These are phyloP conservation scores for Megaustenia siamemsis DNA, from an alignment of 2,888 invertebrate species.

Conservation along the genomic window DNA sequence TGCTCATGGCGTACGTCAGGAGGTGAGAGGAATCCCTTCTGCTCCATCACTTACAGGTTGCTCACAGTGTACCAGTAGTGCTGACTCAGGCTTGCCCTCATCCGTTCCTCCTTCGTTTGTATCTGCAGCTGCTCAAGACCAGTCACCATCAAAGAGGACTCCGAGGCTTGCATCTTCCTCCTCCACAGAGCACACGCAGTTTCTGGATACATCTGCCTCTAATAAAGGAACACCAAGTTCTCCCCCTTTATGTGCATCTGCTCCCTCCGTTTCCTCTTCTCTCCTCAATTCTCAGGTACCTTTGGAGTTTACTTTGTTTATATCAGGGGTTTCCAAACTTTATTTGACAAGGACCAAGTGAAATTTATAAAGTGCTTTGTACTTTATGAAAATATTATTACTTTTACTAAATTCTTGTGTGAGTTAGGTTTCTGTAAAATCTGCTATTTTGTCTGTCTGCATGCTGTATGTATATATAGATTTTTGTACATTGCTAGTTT, in stretches of 20 bases:
- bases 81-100: conserved; percentile 38
- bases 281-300: conserved; percentile 47
- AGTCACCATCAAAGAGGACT: not conserved
- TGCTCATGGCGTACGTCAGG: conserved; percentile 66
- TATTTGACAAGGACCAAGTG: too few relatives aligned
- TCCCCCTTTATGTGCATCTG: not conserved
- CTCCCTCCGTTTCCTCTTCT: conserved; percentile 37
- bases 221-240: not conserved
- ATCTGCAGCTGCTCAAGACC: not conserved
- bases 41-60: conserved; percentile 57
- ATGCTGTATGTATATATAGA: too few relatives aligned
- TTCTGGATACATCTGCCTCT: conserved; percentile 5
- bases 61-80: conserved; percentile 13
- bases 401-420: too few relatives aligned
- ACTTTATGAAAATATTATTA: too few relatives aligned
- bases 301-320: too few relatives aligned
- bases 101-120: conserved; percentile 20
- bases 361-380: too few relatives aligned
- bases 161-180: not conserved
- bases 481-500: too few relatives aligned
- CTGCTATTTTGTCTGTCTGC: too few relatives aligned
- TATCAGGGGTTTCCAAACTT: too few relatives aligned
- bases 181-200: not conserved
- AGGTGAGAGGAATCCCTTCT: conserved; percentile 36
- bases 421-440: too few relatives aligned